Evolutionary conservation across 2,888 invertebrate genomes (phyloP).

Genomic region (Mactromeris polynyma): DNA sequence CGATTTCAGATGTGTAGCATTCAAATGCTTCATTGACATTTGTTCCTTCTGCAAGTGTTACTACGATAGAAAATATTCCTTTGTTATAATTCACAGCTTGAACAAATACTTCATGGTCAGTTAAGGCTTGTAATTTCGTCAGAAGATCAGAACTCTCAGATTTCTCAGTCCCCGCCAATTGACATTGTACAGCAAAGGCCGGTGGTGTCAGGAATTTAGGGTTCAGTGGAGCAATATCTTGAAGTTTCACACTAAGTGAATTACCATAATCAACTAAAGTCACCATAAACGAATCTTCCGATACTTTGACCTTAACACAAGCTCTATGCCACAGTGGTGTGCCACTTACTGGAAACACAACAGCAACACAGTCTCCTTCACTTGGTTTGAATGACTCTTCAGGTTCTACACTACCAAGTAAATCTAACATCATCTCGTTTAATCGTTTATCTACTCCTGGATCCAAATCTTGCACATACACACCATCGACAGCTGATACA

Average conservation of each 20-base stretch:
- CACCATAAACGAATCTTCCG: conserved; percentile 90
- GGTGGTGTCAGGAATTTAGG: conserved; percentile 44
- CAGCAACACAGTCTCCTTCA: conserved; percentile 70
- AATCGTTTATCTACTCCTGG: conserved; percentile 81
- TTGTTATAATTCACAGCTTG: conserved; percentile 44
- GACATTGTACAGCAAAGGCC: conserved; percentile 62
- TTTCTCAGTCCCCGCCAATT: conserved; percentile 43
- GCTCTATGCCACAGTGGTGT: conserved; percentile 53
- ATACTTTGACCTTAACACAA: conserved; percentile 23
- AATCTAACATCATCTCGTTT: conserved; percentile 87
- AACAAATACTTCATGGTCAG: conserved; percentile 32
- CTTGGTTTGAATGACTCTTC: conserved; percentile 56
- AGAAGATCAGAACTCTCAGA: conserved; percentile 34
- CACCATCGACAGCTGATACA: conserved; percentile 82
- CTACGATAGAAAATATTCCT: conserved; percentile 34
- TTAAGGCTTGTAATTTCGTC: conserved; percentile 11
- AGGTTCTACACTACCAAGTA: conserved; percentile 87
- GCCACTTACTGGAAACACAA: conserved; percentile 45
- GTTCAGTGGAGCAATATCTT: conserved; percentile 85
- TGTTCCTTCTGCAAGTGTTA: conserved; percentile 37
- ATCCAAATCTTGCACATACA: conserved; percentile 90
- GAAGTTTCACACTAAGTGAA: conserved; percentile 91
- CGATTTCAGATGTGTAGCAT: not conserved
- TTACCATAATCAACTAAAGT: conserved; percentile 89
- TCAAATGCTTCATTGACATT: conserved; percentile 43